These are phyloP conservation scores for Nesogale talazaci DNA, from an alignment of 2,113 vertebrate species.

Conservation along the genomic window DNA sequence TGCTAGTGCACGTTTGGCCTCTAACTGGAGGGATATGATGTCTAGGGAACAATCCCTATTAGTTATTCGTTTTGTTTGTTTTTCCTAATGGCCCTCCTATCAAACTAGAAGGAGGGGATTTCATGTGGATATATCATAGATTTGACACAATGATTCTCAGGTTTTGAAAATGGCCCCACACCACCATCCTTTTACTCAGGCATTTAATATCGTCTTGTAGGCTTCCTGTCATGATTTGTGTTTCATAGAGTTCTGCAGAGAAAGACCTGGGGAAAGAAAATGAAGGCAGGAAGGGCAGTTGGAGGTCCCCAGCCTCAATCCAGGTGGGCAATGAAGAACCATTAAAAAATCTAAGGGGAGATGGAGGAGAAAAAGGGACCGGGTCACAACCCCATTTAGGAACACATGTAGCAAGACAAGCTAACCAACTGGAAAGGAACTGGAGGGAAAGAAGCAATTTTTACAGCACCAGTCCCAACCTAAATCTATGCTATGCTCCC, in stretches of 20 bases:
- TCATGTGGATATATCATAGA: not conserved
- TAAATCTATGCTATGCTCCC: not conserved
- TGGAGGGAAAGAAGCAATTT: not conserved
- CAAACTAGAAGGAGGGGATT: not conserved
- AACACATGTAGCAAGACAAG: not conserved
- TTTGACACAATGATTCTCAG: not conserved
- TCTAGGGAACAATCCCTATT: not conserved
- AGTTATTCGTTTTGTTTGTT: not conserved
- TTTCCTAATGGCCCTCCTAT: not conserved
- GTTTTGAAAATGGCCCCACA: constrained; percentile 20
- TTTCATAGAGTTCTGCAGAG: not conserved
- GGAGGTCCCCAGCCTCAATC: not conserved
- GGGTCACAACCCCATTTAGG: not conserved
- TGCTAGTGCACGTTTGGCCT: not conserved
- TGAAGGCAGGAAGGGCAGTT: not conserved
- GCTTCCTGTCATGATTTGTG: constrained; percentile 15
- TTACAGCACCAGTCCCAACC: not conserved
- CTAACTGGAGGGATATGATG: not conserved
- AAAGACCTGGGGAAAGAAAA: not conserved
- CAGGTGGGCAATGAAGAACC: not conserved
- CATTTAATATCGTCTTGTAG: not conserved
- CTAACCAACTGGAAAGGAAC: not conserved
- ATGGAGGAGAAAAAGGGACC: not conserved
- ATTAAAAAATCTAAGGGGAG: not conserved
- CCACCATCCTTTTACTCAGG: not conserved